These are phyloP conservation scores for Petrocephalus schoutedeni DNA, from an alignment of 2,797 vertebrate genomes.

Conservation along the genomic window DNA sequence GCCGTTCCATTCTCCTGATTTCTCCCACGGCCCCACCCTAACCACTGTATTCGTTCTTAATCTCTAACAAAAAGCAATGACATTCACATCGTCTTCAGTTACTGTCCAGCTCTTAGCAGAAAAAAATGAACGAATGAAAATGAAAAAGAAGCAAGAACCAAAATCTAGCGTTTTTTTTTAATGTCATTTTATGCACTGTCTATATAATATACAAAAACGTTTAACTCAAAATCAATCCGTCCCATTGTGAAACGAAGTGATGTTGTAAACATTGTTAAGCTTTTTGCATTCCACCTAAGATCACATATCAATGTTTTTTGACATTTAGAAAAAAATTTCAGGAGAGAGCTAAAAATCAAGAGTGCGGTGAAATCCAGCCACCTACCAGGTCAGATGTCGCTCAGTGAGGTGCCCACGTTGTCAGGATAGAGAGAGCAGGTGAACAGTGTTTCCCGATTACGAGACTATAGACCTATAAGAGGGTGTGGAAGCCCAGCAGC, in stretches of 20 bases:
- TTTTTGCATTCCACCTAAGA: neutral
- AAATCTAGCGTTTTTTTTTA: neutral
- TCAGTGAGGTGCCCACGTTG: neutral
- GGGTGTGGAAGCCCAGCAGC: neutral
- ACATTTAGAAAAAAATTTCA: neutral
- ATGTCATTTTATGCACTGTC: neutral
- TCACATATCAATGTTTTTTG: neutral
- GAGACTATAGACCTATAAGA: constrained; percentile 2
- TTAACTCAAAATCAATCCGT: neutral
- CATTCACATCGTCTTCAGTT: neutral
- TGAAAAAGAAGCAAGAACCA: neutral
- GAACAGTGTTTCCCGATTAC: neutral
- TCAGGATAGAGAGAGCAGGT: neutral
- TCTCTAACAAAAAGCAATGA: neutral
- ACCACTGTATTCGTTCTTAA: neutral
- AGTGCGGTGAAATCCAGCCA: neutral
- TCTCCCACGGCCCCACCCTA: neutral
- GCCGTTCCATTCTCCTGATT: neutral
- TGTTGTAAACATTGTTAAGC: neutral
- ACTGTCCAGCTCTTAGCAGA: neutral
- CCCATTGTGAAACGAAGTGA: neutral
- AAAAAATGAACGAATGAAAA: neutral
- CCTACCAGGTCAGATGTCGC: constrained; percentile 9
- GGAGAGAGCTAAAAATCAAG: neutral
- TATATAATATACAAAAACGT: neutral